A percentile compares a stretch with the other conserved stretches of the same genome.
Conservation (phyloP, 1,140 invertebrate genomes). For the fruit fly (Drosophila melanogaster) region DNA sequence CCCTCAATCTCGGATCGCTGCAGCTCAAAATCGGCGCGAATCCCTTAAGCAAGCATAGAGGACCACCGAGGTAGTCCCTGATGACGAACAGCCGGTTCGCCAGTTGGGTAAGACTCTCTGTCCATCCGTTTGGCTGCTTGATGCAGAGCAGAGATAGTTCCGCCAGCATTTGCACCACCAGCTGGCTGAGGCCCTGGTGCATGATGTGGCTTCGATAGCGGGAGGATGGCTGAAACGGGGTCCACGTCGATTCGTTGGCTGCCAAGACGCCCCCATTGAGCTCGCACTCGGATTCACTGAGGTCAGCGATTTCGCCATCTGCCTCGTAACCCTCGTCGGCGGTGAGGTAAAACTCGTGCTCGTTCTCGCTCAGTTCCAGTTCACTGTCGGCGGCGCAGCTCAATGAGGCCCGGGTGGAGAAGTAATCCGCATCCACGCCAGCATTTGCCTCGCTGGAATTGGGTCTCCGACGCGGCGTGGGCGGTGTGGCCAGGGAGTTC, state of each 20-base stretch:
- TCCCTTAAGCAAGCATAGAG: conserved; percentile 73
- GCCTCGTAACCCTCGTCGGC: conserved; percentile 84
- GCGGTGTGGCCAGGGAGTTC: conserved; percentile 64
- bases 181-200: conserved; percentile 75
- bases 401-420: conserved; percentile 71
- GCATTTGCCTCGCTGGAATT: conserved; percentile 59
- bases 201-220: conserved; percentile 74
- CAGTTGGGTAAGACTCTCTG: conserved; percentile 73
- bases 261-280: conserved; percentile 40
- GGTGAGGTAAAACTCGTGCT: conserved; percentile 75
- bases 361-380: conserved; percentile 76
- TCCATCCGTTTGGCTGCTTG: conserved; percentile 74
- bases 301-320: conserved; percentile 76
- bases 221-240: conserved; percentile 75
- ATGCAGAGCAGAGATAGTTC: conserved; percentile 72
- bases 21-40: conserved; percentile 69
- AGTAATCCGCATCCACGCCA: conserved; percentile 69
- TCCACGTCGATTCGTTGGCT: conserved; percentile 71
- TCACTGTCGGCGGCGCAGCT: conserved; percentile 79
- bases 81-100: conserved; percentile 77
- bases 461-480: conserved; percentile 46
- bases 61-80: conserved; percentile 74
- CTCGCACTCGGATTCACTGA: conserved; percentile 71
- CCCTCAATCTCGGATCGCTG: conserved; percentile 69
- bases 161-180: conserved; percentile 80